These are phyloP conservation scores for Pyralis farinalis DNA, from an alignment of 2,888 invertebrate genomes.

Conservation along the genomic window DNA sequence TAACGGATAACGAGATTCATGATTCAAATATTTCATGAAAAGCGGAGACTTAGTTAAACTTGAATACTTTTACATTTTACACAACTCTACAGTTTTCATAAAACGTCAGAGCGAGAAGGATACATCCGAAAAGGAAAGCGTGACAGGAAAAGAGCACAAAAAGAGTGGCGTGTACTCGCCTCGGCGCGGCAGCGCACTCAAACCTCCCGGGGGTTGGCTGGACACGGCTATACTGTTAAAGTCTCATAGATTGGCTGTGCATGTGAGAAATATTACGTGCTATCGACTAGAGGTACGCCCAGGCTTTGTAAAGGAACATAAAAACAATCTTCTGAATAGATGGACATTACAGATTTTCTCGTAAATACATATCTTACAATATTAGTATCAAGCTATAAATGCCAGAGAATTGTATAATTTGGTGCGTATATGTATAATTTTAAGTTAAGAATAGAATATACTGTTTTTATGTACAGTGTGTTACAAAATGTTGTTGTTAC, in stretches of 20 bases:
- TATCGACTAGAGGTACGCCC: not conserved
- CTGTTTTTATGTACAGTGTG: no score
- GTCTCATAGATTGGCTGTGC: not conserved
- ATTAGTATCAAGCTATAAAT: no score
- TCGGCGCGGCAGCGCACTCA: conserved; percentile 36
- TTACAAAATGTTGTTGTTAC: no score
- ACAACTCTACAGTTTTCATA: conserved; percentile 28
- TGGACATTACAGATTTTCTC: no score
- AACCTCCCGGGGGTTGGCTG: conserved; percentile 37
- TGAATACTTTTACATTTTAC: not conserved
- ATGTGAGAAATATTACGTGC: not conserved
- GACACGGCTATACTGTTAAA: not conserved
- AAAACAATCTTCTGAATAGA: no score
- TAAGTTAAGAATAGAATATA: no score
- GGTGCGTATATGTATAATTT: no score
- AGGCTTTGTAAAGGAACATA: not conserved
- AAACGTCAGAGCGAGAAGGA: conserved; percentile 34
- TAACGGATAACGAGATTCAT: no score
- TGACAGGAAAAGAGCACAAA: conserved; percentile 64
- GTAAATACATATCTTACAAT: no score
- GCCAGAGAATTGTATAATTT: no score
- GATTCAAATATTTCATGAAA: no score
- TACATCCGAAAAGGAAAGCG: conserved; percentile 58
- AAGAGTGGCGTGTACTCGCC: conserved; percentile 54
- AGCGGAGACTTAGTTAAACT: no score